Percentiles rank a stretch among this genome's conserved stretches.
Evolutionary conservation across 1,140 invertebrate genomes (phyloP).

Genomic region (Orius insidiosus): DNA sequence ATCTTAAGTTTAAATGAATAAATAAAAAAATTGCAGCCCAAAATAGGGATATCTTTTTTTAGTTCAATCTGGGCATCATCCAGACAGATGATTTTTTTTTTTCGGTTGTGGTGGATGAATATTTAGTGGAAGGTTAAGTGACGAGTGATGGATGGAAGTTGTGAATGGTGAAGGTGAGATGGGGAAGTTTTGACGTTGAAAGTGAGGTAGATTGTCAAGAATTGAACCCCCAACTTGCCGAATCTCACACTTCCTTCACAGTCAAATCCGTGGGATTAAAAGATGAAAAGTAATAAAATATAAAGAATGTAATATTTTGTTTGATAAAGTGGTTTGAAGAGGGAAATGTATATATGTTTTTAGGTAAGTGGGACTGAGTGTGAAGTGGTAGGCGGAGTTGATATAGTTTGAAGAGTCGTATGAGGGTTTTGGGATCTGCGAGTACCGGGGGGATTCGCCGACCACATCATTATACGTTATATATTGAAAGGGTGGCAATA

Average conservation of each 20-base stretch:
- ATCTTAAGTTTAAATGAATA: too few relatives aligned
- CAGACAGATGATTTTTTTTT: too few relatives aligned
- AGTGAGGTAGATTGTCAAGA: not conserved
- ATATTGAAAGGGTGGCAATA: slow-evolving; percentile 17
- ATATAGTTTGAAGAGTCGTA: slow-evolving; percentile 8
- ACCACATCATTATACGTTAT: slow-evolving; percentile 18
- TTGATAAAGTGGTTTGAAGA: too few relatives aligned
- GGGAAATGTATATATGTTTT: too few relatives aligned
- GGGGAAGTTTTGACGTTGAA: too few relatives aligned
- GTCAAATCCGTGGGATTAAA: too few relatives aligned
- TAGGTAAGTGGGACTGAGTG: not conserved
- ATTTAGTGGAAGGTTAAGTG: too few relatives aligned
- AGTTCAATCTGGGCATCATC: too few relatives aligned
- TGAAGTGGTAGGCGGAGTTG: slow-evolving; percentile 3
- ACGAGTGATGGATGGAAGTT: not conserved
- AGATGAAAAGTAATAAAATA: not conserved
- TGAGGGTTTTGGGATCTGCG: not conserved
- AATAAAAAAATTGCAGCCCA: too few relatives aligned
- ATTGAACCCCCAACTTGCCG: slow-evolving; percentile 2
- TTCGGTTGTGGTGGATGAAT: too few relatives aligned
- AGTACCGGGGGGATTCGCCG: not conserved
- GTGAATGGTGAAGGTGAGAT: not conserved
- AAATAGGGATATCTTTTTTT: too few relatives aligned
- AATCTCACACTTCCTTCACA: not conserved
- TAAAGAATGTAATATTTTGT: not conserved